A percentile compares a stretch with the other conserved stretches of the same genome.
Conservation (phyloP, 2,888 invertebrate species). For the Liodrosophila aerea region DNA sequence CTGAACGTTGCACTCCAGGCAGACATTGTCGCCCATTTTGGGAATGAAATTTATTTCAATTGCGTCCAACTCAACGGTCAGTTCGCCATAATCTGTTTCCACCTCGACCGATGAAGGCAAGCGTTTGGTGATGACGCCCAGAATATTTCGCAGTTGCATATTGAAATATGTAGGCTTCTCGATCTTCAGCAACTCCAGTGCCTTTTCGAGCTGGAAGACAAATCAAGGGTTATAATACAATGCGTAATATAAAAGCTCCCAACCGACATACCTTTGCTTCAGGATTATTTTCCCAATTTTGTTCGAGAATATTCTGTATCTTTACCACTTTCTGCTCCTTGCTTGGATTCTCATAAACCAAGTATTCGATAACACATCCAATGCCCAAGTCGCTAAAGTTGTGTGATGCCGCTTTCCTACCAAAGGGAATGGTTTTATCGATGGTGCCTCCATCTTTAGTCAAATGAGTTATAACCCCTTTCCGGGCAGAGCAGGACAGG, state of each 20-base stretch:
- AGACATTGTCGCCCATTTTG: slow-evolving; percentile 87
- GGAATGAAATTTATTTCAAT: slow-evolving; percentile 87
- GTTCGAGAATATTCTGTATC: slow-evolving; percentile 84
- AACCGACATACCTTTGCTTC: slow-evolving; percentile 33
- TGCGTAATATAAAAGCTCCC: not conserved
- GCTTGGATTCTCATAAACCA: slow-evolving; percentile 83
- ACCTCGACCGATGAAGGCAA: slow-evolving; percentile 60
- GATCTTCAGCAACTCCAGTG: slow-evolving; percentile 52
- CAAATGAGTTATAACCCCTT: slow-evolving; percentile 86
- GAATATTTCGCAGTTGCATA: slow-evolving; percentile 72
- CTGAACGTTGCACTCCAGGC: slow-evolving; percentile 86
- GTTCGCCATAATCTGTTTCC: slow-evolving; percentile 81
- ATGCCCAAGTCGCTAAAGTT: slow-evolving; percentile 80
- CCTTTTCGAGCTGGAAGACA: slow-evolving; percentile 14
- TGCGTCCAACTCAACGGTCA: slow-evolving; percentile 86
- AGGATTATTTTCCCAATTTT: slow-evolving; percentile 83
- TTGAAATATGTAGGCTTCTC: slow-evolving; percentile 71
- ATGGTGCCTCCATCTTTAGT: slow-evolving; percentile 84
- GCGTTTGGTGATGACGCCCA: slow-evolving; percentile 59
- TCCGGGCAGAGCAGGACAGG: slow-evolving; percentile 26
- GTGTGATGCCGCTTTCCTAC: slow-evolving; percentile 74
- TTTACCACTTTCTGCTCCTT: slow-evolving; percentile 84
- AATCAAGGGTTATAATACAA: not conserved
- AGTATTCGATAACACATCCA: slow-evolving; percentile 85
- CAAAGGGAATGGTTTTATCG: slow-evolving; percentile 85